Percentiles rank a stretch among this genome's conserved stretches.
Evolutionary conservation across 2,113 vertebrate species (phyloP).

Genomic region (Sinocyclocheilus anophthalmus): DNA sequence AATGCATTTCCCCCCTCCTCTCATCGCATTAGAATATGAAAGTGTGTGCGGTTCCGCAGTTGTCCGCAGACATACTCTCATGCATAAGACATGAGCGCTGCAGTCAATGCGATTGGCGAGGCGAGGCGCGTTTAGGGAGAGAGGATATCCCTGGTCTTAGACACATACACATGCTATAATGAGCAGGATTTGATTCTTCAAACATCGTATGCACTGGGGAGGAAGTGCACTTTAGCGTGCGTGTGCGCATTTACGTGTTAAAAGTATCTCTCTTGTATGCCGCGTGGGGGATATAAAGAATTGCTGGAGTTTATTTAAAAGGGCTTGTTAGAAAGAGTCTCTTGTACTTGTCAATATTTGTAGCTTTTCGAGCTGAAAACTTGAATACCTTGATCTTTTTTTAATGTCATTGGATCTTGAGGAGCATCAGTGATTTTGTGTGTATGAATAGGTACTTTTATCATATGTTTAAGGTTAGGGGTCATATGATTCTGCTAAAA

Average conservation of each 20-base stretch:
- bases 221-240: constrained; percentile 57
- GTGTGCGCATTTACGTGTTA: constrained; percentile 33
- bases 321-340: too few species aligned
- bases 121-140: constrained; percentile 89
- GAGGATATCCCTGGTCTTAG: constrained; percentile 87
- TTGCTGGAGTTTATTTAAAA: not conserved
- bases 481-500: too few species aligned
- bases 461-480: not conserved
- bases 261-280: constrained; percentile 22
- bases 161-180: constrained; percentile 88
- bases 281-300: not conserved
- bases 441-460: not conserved
- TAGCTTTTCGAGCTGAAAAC: not conserved
- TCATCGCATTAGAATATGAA: constrained; percentile 99
- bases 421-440: not conserved
- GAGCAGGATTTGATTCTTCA: constrained; percentile 87
- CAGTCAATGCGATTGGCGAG: constrained; percentile 81
- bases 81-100: constrained; percentile 94
- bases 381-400: not conserved
- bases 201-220: constrained; percentile 78
- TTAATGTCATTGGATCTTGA: not conserved
- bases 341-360: too few species aligned
- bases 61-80: constrained; percentile 86
- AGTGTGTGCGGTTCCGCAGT: constrained; percentile 92
- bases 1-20: constrained; percentile 87